Evolutionary conservation across 2,797 vertebrate species (phyloP).

Genomic region (Epinephelus malabaricus): DNA sequence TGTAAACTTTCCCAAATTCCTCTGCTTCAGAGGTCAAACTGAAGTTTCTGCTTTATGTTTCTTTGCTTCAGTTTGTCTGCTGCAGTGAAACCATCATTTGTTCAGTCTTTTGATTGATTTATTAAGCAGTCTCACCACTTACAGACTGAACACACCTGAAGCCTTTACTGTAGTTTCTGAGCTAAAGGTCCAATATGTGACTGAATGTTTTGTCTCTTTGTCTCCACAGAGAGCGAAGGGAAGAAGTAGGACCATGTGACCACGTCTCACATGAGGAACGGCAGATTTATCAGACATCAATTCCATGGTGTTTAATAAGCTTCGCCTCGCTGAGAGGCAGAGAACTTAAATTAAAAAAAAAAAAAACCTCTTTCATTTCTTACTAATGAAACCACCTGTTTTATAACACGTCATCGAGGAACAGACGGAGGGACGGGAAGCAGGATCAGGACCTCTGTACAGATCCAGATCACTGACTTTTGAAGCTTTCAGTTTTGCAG

Average conservation of each 20-base stretch:
- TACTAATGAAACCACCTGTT: constrained; percentile 92
- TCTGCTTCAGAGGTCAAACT: no score
- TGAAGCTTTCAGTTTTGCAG: constrained; percentile 51
- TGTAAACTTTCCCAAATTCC: no score
- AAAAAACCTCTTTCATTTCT: constrained; percentile 89
- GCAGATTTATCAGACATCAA: constrained; percentile 95
- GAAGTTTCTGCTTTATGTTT: no score
- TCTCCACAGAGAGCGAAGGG: constrained; percentile 91
- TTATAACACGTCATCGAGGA: constrained; percentile 87
- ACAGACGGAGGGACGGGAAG: constrained; percentile 44
- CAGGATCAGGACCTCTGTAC: constrained; percentile 56
- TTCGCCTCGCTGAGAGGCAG: constrained; percentile 96
- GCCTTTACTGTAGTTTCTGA: not conserved
- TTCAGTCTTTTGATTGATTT: no score
- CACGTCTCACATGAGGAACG: constrained; percentile 92
- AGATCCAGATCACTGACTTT: constrained; percentile 16
- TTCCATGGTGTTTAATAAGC: constrained; percentile 95
- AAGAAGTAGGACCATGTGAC: constrained; percentile 93
- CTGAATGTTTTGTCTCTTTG: constrained; percentile 61
- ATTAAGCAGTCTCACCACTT: no score
- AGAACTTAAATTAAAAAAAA: constrained; percentile 75
- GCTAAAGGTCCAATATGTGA: no score
- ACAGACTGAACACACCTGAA: no score
- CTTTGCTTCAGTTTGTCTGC: no score
- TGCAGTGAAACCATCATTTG: no score